These are phyloP conservation scores for Papilio protenor DNA, from an alignment of 2,888 invertebrate genomes.

Conservation along the genomic window DNA sequence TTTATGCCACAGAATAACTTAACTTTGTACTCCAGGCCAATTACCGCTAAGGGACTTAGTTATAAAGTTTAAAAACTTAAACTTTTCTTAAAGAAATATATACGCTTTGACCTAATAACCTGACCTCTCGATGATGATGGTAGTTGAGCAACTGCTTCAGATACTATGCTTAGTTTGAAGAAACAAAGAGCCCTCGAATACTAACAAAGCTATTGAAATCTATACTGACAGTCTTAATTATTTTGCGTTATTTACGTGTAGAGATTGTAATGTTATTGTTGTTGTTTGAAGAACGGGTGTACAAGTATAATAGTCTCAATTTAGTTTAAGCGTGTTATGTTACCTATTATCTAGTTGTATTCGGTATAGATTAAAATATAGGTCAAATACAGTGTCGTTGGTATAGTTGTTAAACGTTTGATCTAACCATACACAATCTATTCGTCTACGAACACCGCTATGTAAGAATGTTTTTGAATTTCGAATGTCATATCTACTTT, in stretches of 20 bases:
- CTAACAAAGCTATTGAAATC: background rate
- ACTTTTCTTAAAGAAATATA: background rate
- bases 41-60: constrained; percentile 14
- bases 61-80: constrained; percentile 1
- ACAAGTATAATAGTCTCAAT: too few relatives aligned
- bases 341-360: too few relatives aligned
- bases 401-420: too few relatives aligned
- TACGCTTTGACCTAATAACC: constrained; percentile 19
- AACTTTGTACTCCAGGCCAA: background rate
- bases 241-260: background rate
- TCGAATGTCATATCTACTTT: too few relatives aligned
- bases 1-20: background rate
- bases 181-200: constrained; percentile 21
- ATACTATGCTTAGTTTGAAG: constrained; percentile 16
- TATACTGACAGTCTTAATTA: background rate
- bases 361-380: too few relatives aligned
- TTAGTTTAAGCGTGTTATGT: too few relatives aligned
- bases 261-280: too few relatives aligned
- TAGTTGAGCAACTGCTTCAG: background rate
- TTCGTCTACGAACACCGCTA: too few relatives aligned
- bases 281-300: too few relatives aligned
- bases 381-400: too few relatives aligned
- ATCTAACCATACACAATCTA: too few relatives aligned
- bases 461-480: too few relatives aligned
- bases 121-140: background rate